Percentiles rank a stretch among this genome's conserved stretches.
Evolutionary conservation across 2,113 vertebrate genomes (phyloP).

Genomic region (Pelecanoides urinatrix): DNA sequence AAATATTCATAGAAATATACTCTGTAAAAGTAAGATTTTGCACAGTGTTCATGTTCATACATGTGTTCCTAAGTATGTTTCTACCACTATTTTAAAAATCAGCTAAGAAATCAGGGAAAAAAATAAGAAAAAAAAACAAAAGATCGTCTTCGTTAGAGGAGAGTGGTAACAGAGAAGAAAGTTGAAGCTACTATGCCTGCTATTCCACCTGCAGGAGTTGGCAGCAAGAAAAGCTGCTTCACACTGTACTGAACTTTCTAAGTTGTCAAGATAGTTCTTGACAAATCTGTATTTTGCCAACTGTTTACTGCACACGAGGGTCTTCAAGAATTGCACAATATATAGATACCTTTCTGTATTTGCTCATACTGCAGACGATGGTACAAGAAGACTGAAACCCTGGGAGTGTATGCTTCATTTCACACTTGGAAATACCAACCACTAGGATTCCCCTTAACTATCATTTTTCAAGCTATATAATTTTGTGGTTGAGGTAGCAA

Average conservation of each 20-base stretch:
- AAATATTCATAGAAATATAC: background rate
- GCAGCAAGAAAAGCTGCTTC: background rate
- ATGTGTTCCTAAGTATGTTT: background rate
- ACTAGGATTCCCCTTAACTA: background rate
- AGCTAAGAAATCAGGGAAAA: background rate
- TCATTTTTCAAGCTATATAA: background rate
- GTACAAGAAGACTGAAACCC: conserved; percentile 9
- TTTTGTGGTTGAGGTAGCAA: conserved; percentile 29
- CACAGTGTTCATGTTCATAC: background rate
- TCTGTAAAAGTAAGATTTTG: background rate
- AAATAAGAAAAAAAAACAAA: no score
- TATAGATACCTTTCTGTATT: background rate
- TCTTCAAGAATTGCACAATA: background rate
- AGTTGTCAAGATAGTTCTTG: background rate
- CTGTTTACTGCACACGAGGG: background rate
- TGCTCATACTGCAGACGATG: background rate
- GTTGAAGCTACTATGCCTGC: background rate
- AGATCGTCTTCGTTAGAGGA: background rate
- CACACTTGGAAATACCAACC: background rate
- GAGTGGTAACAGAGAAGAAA: background rate
- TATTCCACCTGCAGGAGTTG: background rate
- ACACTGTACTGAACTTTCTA: background rate
- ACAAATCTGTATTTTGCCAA: background rate
- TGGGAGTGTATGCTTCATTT: background rate
- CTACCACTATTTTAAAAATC: background rate